These are phyloP conservation scores for Drosophila kanekoi DNA, from an alignment of 2,888 invertebrate genomes.

Conservation along the genomic window DNA sequence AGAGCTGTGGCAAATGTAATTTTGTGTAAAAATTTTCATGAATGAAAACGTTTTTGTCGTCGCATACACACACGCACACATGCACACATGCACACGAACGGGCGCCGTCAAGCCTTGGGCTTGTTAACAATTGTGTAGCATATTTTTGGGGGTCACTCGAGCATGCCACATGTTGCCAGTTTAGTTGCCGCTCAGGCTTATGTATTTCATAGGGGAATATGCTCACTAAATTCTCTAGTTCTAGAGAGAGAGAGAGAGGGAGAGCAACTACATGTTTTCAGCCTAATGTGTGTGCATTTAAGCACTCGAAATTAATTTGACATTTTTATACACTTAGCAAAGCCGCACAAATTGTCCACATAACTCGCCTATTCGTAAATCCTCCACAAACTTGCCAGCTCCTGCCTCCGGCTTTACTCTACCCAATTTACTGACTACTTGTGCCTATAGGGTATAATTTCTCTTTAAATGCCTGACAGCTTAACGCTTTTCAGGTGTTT, in stretches of 20 bases:
- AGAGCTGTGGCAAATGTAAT: constrained; percentile 52
- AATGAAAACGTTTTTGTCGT: constrained; percentile 66
- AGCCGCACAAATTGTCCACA: constrained; percentile 40
- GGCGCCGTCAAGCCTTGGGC: constrained; percentile 22
- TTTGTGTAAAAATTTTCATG: constrained; percentile 73
- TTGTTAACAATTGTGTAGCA: constrained; percentile 65
- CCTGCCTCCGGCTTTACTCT: background rate
- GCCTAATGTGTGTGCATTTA: constrained; percentile 38
- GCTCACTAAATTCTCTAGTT: constrained; percentile 39
- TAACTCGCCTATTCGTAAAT: constrained; percentile 26
- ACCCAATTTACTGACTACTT: background rate
- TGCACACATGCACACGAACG: background rate
- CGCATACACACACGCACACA: constrained; percentile 13
- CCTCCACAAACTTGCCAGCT: constrained; percentile 3
- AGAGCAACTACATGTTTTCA: constrained; percentile 40
- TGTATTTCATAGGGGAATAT: constrained; percentile 21
- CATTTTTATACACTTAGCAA: constrained; percentile 58
- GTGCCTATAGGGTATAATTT: constrained; percentile 17
- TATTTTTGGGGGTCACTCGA: constrained; percentile 66
- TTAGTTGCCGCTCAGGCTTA: constrained; percentile 39
- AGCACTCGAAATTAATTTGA: constrained; percentile 60
- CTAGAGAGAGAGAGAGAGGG: background rate
- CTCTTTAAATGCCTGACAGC: constrained; percentile 37
- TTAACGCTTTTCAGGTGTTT: constrained; percentile 15
- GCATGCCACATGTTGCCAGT: constrained; percentile 58